Conservation (phyloP, 2,797 vertebrate genomes). For the Anabacerthia variegaticeps region DNA sequence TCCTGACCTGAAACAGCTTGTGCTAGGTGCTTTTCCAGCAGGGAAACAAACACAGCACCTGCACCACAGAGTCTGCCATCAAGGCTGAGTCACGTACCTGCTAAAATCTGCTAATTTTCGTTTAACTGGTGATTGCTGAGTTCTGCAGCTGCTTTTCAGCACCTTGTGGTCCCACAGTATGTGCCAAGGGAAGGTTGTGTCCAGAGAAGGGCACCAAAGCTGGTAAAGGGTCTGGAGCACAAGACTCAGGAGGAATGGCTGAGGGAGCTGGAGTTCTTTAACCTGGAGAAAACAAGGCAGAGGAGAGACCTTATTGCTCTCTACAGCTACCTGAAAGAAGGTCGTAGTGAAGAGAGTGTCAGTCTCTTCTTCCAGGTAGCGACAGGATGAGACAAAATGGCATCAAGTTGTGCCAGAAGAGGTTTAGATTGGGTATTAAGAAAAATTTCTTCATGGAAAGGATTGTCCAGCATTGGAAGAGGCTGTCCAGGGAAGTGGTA, state of each 20-base stretch:
- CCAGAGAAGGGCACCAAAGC: background rate
- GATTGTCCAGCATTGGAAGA: background rate
- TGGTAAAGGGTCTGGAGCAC: background rate
- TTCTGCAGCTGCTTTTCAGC: background rate
- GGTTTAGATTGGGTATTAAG: background rate
- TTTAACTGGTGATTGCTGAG: background rate
- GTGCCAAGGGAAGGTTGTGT: background rate
- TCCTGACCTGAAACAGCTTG: background rate
- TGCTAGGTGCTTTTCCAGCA: background rate
- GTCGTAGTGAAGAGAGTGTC: background rate
- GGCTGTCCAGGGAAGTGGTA: background rate
- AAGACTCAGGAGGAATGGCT: background rate
- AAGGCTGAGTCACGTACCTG: background rate
- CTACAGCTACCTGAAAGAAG: background rate
- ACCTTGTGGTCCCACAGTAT: background rate
- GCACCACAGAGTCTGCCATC: background rate
- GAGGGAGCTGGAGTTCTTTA: background rate
- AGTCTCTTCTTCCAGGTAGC: background rate
- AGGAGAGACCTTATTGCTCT: background rate
- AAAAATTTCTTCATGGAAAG: background rate
- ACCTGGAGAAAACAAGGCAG: background rate
- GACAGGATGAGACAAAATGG: background rate
- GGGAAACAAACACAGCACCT: background rate
- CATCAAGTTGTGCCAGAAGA: background rate
- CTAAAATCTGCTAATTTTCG: background rate